Evolutionary conservation across 2,797 vertebrate genomes (phyloP).

Genomic region (Rousettus madagascariensis): DNA sequence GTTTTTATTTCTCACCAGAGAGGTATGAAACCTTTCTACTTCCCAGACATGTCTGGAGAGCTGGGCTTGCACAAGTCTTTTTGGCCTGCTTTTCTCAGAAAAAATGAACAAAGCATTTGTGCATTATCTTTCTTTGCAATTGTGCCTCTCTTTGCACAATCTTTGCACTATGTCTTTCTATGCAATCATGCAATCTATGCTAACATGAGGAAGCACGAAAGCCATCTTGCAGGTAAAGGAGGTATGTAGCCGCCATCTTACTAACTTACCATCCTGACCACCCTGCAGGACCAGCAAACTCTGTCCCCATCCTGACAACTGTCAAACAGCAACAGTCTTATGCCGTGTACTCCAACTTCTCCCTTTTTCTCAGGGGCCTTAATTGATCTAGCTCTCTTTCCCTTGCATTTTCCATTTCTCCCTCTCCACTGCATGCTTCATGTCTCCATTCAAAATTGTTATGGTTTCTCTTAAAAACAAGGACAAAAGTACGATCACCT

Average conservation of each 20-base stretch:
- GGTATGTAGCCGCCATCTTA: not conserved
- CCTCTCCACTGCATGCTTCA: not conserved
- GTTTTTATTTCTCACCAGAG: constrained; percentile 22
- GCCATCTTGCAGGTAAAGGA: not conserved
- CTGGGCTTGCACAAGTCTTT: not conserved
- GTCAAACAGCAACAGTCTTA: not conserved
- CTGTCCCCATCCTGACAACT: not conserved
- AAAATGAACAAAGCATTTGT: not conserved
- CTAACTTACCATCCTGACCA: not conserved
- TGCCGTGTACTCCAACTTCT: not conserved
- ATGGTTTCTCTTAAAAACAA: not conserved
- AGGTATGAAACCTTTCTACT: not conserved
- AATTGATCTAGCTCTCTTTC: not conserved
- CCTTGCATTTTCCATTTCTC: not conserved
- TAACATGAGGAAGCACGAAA: not conserved
- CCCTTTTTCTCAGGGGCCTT: not conserved
- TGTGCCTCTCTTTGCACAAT: not conserved
- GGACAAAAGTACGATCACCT: not conserved
- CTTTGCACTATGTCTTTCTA: not conserved
- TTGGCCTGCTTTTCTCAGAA: not conserved
- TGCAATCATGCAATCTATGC: too few relatives aligned
- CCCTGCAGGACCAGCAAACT: not conserved
- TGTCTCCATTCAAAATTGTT: not conserved
- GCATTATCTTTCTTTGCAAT: not conserved
- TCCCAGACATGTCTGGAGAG: not conserved